Percentiles rank a stretch among this genome's conserved stretches.
These are phyloP conservation scores for Nebria brevicollis DNA, from an alignment of 2,888 invertebrate species.

Conservation along the genomic window DNA sequence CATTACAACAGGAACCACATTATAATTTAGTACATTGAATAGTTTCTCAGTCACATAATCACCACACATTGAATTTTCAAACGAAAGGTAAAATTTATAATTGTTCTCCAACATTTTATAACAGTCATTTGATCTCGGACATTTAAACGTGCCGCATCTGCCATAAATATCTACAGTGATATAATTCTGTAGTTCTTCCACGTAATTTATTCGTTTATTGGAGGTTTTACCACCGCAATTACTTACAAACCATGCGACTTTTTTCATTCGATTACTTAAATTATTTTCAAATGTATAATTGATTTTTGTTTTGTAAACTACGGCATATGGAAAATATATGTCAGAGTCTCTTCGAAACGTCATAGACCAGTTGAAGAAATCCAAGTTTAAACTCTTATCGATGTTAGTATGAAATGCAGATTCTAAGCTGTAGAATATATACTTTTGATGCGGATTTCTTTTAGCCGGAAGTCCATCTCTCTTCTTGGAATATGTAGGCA, in stretches of 20 bases:
- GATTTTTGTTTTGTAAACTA: conserved; percentile 48
- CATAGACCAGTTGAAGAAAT: conserved; percentile 70
- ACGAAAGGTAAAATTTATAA: conserved; percentile 51
- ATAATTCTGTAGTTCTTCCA: conserved; percentile 65
- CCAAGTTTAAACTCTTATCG: conserved; percentile 52
- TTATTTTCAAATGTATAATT: conserved; percentile 50
- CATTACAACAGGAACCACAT: conserved; percentile 50
- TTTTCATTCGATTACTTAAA: conserved; percentile 62
- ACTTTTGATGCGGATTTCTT: conserved; percentile 62
- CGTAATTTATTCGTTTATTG: conserved; percentile 63
- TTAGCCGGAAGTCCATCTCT: conserved; percentile 56
- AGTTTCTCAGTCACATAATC: conserved; percentile 51
- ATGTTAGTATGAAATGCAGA: conserved; percentile 57
- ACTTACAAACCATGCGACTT: conserved; percentile 67
- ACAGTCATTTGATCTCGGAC: conserved; percentile 57
- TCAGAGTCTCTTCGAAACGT: conserved; percentile 65
- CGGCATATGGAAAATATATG: conserved; percentile 60
- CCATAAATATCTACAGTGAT: conserved; percentile 73
- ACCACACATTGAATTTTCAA: conserved; percentile 50
- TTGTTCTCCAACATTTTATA: conserved; percentile 63
- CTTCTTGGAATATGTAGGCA: conserved; percentile 54
- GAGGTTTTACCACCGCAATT: conserved; percentile 7
- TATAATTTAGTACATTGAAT: conserved; percentile 44
- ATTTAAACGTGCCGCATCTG: conserved; percentile 65
- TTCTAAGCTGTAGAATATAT: conserved; percentile 66